phyloP scores from a whole-genome alignment of 2,888 invertebrate genomes.

The Gymnoscelis rufifasciata region DNA sequence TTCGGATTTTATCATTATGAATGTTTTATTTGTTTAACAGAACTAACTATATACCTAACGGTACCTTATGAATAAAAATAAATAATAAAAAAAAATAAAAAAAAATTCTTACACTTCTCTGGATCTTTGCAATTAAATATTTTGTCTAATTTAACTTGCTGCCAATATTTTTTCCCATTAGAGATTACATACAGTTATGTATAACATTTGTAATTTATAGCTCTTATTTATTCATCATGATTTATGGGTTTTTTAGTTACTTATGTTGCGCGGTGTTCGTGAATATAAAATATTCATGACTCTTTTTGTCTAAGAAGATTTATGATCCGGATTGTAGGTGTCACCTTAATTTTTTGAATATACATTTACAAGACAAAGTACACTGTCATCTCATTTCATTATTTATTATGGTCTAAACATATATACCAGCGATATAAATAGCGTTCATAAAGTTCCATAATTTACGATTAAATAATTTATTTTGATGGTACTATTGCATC shows the following conservation, averaged over 20 bases:
- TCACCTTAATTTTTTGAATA: conserved; percentile 20
- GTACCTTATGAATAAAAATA: too few species aligned
- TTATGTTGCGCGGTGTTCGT: conserved; percentile 17
- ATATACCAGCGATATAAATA: too few species aligned
- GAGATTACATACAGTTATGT: conserved; percentile 23
- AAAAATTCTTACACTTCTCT: conserved; percentile 12
- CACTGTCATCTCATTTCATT: too few species aligned
- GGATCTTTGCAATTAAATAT: conserved; percentile 18
- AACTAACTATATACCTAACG: too few species aligned
- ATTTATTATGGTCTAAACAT: too few species aligned
- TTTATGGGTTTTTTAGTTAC: conserved; percentile 27
- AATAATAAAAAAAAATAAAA: too few species aligned
- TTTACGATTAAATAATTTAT: too few species aligned
- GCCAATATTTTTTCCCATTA: conserved; percentile 22
- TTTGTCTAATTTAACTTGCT: conserved; percentile 19
- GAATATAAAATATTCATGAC: conserved; percentile 25
- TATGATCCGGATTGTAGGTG: conserved; percentile 16
- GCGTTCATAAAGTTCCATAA: too few species aligned
- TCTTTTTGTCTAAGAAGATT: conserved; percentile 26
- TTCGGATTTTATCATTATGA: too few species aligned
- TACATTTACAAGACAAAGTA: too few species aligned
- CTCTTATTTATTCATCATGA: conserved; percentile 27
- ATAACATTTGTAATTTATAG: conserved; percentile 28
- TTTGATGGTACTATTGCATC: too few species aligned
- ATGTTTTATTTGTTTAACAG: too few species aligned